Evolutionary conservation across 2,888 invertebrate genomes (phyloP).

Genomic region (Andrena hattorfiana): DNA sequence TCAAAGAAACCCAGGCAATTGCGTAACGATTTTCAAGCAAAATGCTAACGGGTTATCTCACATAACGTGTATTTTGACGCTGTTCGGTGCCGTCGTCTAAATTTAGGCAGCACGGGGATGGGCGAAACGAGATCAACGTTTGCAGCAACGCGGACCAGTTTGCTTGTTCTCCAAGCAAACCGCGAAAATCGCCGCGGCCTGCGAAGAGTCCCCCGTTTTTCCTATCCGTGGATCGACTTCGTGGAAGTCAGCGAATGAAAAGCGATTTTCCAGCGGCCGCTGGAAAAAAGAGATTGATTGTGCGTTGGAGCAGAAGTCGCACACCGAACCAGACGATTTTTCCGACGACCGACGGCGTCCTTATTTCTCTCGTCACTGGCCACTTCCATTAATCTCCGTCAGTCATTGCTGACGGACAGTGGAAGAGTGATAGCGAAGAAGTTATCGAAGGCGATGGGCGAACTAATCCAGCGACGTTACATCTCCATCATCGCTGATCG

Average conservation of each 20-base stretch:
- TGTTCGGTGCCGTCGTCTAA: not conserved
- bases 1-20: not conserved
- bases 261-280: slow-evolving; percentile 35
- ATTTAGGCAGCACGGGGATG: not conserved
- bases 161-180: slow-evolving; percentile 23
- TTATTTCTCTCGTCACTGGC: slow-evolving; percentile 48
- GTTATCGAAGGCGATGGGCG: slow-evolving; percentile 37
- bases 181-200: slow-evolving; percentile 14
- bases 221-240: slow-evolving; percentile 12
- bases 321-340: slow-evolving; percentile 31
- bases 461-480: slow-evolving; percentile 8
- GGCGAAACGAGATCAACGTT: slow-evolving; percentile 2
- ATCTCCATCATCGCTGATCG: not conserved
- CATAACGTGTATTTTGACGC: slow-evolving; percentile 5
- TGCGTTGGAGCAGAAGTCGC: slow-evolving; percentile 49
- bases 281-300: slow-evolving; percentile 60
- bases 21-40: not conserved
- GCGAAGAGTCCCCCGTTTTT: slow-evolving; percentile 23
- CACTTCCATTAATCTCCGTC: slow-evolving; percentile 62
- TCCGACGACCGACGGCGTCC: slow-evolving; percentile 36
- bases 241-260: slow-evolving; percentile 11
- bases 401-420: slow-evolving; percentile 40
- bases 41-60: slow-evolving; percentile 4
- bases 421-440: slow-evolving; percentile 57
- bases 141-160: not conserved